A percentile compares a stretch with the other conserved stretches of the same genome.
phyloP scores from a whole-genome alignment of 2,888 invertebrate genomes.

The Habrosyne pyritoides region DNA sequence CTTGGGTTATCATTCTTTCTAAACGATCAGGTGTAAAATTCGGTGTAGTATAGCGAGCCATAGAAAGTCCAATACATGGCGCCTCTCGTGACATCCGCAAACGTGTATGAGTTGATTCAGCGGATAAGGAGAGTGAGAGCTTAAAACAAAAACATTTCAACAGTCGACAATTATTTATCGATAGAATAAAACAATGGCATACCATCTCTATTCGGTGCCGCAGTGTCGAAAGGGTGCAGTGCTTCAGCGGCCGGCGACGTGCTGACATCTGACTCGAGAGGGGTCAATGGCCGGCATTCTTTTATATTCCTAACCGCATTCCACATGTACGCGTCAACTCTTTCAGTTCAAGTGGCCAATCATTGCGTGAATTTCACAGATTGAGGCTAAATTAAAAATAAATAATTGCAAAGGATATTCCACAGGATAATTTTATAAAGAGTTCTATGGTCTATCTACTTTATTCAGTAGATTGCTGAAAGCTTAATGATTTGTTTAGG shows the following conservation, averaged over 20 bases:
- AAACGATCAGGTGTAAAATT: too few species aligned
- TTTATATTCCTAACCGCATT: slow-evolving; percentile 29
- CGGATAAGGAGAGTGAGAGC: too few species aligned
- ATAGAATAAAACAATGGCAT: slow-evolving; percentile 21
- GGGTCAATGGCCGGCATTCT: slow-evolving; percentile 63
- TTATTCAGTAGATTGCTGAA: too few species aligned
- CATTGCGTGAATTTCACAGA: slow-evolving; percentile 3
- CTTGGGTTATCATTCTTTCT: too few species aligned
- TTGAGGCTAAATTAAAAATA: background rate
- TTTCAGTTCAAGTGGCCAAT: slow-evolving; percentile 3
- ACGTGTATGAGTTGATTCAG: too few species aligned
- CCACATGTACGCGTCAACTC: background rate
- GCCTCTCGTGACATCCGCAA: too few species aligned
- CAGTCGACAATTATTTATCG: slow-evolving; percentile 29
- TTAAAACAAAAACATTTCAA: too few species aligned
- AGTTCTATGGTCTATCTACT: too few species aligned
- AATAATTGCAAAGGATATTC: background rate
- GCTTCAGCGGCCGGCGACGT: slow-evolving; percentile 61
- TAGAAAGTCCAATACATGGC: too few species aligned
- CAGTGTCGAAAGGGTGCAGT: slow-evolving; percentile 80
- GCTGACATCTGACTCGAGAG: slow-evolving; percentile 73
- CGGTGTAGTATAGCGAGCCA: too few species aligned
- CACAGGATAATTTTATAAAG: too few species aligned
- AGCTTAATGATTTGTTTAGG: too few species aligned
- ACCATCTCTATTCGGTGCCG: slow-evolving; percentile 63